A percentile compares a stretch with the other conserved stretches of the same genome.
These are phyloP conservation scores for Odontamblyopus lacepedii DNA, from an alignment of 2,797 vertebrate genomes.

Conservation along the genomic window DNA sequence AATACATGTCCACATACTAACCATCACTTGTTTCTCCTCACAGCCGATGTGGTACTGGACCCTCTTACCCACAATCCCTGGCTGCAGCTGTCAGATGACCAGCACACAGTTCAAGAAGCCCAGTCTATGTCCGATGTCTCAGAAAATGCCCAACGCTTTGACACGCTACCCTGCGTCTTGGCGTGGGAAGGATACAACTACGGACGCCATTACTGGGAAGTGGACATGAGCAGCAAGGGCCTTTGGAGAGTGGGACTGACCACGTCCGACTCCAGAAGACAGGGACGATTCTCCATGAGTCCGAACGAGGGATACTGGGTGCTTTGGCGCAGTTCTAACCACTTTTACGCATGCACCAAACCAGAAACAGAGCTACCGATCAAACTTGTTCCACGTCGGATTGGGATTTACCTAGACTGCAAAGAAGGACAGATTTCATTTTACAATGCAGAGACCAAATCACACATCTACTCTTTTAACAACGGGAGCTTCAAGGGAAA, in stretches of 20 bases:
- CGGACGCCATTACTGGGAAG: slow-evolving; percentile 80
- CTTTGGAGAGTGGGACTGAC: slow-evolving; percentile 74
- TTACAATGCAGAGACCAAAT: slow-evolving; percentile 75
- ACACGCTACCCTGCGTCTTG: slow-evolving; percentile 72
- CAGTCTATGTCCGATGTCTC: slow-evolving; percentile 26
- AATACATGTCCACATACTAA: background rate
- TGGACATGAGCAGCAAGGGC: slow-evolving; percentile 67
- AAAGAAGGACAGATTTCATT: slow-evolving; percentile 82
- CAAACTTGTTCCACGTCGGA: slow-evolving; percentile 52
- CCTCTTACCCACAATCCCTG: slow-evolving; percentile 71
- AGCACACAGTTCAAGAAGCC: slow-evolving; percentile 69
- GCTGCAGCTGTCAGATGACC: slow-evolving; percentile 74
- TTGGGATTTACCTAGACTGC: slow-evolving; percentile 79
- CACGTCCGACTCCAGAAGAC: slow-evolving; percentile 53
- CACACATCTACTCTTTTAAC: slow-evolving; percentile 80
- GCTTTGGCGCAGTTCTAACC: slow-evolving; percentile 72
- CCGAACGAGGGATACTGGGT: slow-evolving; percentile 69
- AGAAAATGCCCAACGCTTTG: slow-evolving; percentile 64
- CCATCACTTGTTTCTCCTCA: background rate
- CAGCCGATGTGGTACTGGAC: slow-evolving; percentile 75
- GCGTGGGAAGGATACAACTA: slow-evolving; percentile 70
- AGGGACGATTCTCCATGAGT: slow-evolving; percentile 67
- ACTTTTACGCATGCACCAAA: slow-evolving; percentile 75
- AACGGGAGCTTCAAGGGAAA: slow-evolving; percentile 68
- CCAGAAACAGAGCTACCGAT: slow-evolving; percentile 63